phyloP scores from a whole-genome alignment of 2,113 vertebrate species.

The Passer domesticus region DNA sequence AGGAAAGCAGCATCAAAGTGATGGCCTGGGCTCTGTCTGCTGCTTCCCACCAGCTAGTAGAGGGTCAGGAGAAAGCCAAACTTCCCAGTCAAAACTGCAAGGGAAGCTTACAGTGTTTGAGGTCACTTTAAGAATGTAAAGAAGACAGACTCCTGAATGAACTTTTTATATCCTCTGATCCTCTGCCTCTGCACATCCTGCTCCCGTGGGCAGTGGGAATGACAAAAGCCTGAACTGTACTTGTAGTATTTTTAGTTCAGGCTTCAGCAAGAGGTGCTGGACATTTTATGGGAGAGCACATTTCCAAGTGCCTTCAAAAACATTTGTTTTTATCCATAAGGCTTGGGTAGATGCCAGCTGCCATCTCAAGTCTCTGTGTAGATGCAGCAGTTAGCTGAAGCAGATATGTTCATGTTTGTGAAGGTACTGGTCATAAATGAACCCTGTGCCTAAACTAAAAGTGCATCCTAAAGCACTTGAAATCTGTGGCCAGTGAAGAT shows the following conservation, averaged over 20 bases:
- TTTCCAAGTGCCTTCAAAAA: neutral
- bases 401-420: neutral
- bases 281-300: neutral
- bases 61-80: conserved; percentile 3
- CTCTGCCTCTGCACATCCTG: conserved; percentile 61
- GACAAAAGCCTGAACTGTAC: conserved; percentile 10
- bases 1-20: neutral
- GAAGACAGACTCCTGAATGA: conserved; percentile 27
- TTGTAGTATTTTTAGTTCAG: conserved; percentile 31
- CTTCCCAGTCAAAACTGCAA: neutral
- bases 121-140: conserved; percentile 38
- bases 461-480: neutral
- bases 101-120: neutral
- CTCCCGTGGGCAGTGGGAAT: conserved; percentile 42
- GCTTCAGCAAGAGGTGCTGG: neutral
- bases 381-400: neutral
- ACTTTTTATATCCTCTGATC: conserved; percentile 30
- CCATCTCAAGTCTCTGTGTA: neutral
- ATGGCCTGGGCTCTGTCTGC: neutral
- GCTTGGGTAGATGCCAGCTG: neutral
- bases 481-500: neutral
- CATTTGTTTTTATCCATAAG: neutral
- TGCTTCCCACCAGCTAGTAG: neutral
- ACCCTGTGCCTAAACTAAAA: neutral
- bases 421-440: neutral